Conservation (phyloP, 2,113 vertebrate species). For the Baryphthengus martii region DNA sequence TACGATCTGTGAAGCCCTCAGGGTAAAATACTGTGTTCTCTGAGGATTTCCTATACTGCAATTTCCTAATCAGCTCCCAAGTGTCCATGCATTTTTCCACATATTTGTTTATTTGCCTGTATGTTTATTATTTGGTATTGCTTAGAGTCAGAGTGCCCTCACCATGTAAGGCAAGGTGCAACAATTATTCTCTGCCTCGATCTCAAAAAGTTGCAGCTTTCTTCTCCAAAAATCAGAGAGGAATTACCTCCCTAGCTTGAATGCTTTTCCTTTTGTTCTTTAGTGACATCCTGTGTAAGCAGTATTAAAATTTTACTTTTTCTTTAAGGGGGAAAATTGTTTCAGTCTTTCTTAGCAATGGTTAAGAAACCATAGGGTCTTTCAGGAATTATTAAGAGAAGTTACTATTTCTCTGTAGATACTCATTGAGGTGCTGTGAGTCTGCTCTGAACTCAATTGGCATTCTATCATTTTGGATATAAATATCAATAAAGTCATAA, state of each 20-base stretch:
- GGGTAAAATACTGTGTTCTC: neutral
- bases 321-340: neutral
- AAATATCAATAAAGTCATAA: neutral
- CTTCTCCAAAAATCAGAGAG: neutral
- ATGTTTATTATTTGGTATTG: neutral
- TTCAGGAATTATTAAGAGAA: neutral
- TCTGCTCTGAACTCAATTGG: neutral
- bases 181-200: neutral
- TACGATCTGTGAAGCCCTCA: neutral
- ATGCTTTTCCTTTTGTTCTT: neutral
- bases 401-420: neutral
- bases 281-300: neutral
- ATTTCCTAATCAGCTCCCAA: neutral
- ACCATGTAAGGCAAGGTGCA: neutral
- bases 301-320: neutral
- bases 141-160: neutral
- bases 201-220: neutral
- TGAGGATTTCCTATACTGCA: neutral
- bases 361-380: neutral
- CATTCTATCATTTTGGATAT: neutral
- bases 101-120: neutral
- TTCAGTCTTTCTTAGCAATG: neutral
- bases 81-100: neutral
- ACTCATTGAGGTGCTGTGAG: neutral
- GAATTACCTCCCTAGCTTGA: neutral